Base-by-base conservation (phyloP, 2,797 vertebrate species). In the Poecilia gillii region DNA sequence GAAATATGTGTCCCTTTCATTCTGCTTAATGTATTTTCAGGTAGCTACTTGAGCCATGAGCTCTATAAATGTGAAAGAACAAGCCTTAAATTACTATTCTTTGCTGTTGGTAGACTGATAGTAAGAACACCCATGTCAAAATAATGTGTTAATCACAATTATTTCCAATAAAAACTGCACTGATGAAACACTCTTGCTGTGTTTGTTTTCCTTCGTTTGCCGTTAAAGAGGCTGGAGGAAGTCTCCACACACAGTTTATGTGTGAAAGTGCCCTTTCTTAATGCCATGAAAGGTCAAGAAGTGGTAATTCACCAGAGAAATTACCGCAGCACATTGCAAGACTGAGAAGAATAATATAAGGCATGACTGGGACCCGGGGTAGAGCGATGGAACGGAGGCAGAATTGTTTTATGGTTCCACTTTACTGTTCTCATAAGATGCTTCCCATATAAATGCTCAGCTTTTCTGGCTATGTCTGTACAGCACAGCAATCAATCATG, bases 241-340 rank as follows among this genome's bases (percentile, higher is more conserved):
- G 36, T 74, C 76, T 82, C 12, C 8, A 73, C 57, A 16, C 51
- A 78, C 83, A 76, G 91, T 90, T 90, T 85, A 93, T 90, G 76
- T 36, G 53, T 78, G 43, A 84, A 88, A 88, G 74, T 86, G 90
- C 74, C 88, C 91, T 90, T 93, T 92, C 84, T 85, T 91, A 91
- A 90, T 89, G 88, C 81, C 88, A 79, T 0, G 28, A 92, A 92
- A 93, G 89, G 91, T 92, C 89, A 90, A 82, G 78, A 89, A 81
- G 88, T 82, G 83, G 66, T 87, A 88, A 91, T 87, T 91, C 91
- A 88, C 53, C 53, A 23, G 74, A 84, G 82, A 80, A 91, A 91
- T 88, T 85, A 91, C 76, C 5, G 25, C 57, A 33, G 81, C 85
- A 83, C 82, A 73, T 3, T 70, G 73, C 62, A 59, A 85, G 79